Evolutionary conservation across 2,113 vertebrate genomes (phyloP).

Genomic region (Pagrus major): DNA sequence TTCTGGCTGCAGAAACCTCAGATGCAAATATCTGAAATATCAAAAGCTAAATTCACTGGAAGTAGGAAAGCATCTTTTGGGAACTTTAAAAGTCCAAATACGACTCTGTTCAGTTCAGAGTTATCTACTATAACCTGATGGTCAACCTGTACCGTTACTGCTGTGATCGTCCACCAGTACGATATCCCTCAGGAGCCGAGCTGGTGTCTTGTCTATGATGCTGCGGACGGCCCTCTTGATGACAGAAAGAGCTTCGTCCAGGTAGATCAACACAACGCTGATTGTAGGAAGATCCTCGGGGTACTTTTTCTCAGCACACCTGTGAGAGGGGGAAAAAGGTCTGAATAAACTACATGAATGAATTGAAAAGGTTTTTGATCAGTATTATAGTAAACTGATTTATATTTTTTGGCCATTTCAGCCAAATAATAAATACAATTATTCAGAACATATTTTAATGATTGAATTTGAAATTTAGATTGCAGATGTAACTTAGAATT

Average conservation of each 20-base stretch:
- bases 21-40: neutral
- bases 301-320: conserved; percentile 82
- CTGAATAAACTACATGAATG: neutral
- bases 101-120: neutral
- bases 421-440: no score
- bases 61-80: no score
- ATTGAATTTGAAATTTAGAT: no score
- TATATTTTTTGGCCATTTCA: no score
- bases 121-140: neutral
- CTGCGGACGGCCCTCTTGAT: conserved; percentile 84
- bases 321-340: conserved; percentile 38
- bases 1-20: neutral
- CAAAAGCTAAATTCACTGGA: neutral
- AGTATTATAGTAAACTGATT: no score
- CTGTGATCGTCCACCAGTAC: conserved; percentile 89
- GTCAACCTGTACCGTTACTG: conserved; percentile 77
- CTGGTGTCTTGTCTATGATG: conserved; percentile 83
- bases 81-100: neutral
- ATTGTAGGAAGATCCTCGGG: conserved; percentile 82
- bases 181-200: conserved; percentile 84
- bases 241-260: conserved; percentile 86
- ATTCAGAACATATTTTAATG: no score
- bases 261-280: conserved; percentile 85
- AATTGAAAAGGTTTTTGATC: neutral
- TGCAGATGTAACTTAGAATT: no score